Conservation (phyloP, 2,888 invertebrate species). For the Steromphala cineraria region DNA sequence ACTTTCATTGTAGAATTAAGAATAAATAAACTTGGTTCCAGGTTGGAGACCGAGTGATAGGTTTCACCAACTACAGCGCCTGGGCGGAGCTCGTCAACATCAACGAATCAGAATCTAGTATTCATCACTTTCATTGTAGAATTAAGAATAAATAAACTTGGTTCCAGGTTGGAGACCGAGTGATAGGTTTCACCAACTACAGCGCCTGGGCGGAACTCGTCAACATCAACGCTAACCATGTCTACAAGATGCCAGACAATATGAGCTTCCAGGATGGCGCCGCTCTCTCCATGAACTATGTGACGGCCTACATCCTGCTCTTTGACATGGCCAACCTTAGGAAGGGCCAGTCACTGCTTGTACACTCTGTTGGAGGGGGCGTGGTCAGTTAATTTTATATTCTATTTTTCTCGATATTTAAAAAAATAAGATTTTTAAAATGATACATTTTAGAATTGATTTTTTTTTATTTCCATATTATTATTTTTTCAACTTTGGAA, state of each 20-base stretch:
- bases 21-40: too few species aligned
- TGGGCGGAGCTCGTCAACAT: slow-evolving; percentile 91
- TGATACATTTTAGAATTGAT: too few species aligned
- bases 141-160: too few species aligned
- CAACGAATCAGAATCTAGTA: too few species aligned
- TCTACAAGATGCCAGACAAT: slow-evolving; percentile 85
- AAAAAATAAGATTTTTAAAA: background rate
- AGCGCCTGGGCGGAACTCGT: slow-evolving; percentile 91
- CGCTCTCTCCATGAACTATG: slow-evolving; percentile 89
- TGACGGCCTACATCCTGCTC: slow-evolving; percentile 89
- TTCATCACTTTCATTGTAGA: too few species aligned
- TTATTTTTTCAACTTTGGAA: too few species aligned
- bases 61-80: slow-evolving; percentile 88
- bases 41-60: slow-evolving; percentile 81
- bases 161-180: slow-evolving; percentile 77
- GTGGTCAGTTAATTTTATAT: slow-evolving; percentile 80
- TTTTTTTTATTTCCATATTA: too few species aligned
- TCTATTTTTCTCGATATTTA: too few species aligned
- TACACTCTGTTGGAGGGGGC: slow-evolving; percentile 91
- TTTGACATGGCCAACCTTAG: slow-evolving; percentile 88
- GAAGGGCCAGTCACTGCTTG: slow-evolving; percentile 86
- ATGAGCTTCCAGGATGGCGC: slow-evolving; percentile 87
- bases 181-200: slow-evolving; percentile 89
- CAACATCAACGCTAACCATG: slow-evolving; percentile 84
- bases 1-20: too few species aligned